Evolutionary conservation across 2,113 vertebrate genomes (phyloP).

Genomic region (Rutilus rutilus): DNA sequence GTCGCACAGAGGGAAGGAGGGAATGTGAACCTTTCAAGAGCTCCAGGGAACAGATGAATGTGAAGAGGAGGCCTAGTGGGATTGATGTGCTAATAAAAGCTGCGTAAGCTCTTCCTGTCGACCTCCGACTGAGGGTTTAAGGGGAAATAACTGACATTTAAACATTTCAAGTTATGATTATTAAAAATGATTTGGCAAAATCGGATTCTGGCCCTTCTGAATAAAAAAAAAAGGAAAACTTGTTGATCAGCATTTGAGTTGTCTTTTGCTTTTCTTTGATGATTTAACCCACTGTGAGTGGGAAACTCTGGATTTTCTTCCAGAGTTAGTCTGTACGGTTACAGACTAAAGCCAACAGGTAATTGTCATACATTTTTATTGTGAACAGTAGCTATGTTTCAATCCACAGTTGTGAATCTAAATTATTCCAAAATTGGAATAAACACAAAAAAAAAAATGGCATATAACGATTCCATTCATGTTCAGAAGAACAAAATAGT

Average conservation of each 20-base stretch:
- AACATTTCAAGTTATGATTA: too few relatives aligned
- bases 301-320: not conserved
- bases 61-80: conserved; percentile 48
- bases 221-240: not conserved
- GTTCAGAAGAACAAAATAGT: not conserved
- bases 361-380: not conserved
- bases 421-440: not conserved
- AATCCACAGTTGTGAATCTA: not conserved
- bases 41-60: conserved; percentile 39
- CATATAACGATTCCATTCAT: not conserved
- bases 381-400: not conserved
- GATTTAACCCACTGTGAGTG: not conserved
- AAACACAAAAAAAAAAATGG: not conserved
- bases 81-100: conserved; percentile 25
- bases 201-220: not conserved
- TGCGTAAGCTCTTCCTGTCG: conserved; percentile 5
- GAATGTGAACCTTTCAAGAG: conserved; percentile 18
- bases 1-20: conserved; percentile 59
- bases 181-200: too few relatives aligned
- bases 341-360: not conserved
- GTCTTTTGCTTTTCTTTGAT: not conserved
- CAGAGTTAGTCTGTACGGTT: too few relatives aligned
- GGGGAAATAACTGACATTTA: too few relatives aligned
- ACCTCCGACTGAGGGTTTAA: not conserved
- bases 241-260: not conserved